Base-by-base conservation (phyloP, 1,140 invertebrate species). In the Zaprionus ghesquierei region DNA sequence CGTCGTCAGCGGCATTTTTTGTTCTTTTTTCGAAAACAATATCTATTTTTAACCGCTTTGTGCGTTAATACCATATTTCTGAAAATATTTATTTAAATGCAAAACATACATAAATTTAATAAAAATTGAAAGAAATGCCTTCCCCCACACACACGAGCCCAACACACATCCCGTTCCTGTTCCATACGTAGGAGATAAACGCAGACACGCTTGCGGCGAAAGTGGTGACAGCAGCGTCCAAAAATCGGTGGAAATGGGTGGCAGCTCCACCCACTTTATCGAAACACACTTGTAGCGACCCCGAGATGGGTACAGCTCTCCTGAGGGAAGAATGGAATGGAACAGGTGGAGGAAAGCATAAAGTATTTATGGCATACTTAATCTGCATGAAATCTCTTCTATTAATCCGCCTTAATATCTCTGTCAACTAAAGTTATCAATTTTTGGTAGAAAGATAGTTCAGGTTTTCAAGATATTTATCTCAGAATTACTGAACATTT, bases 41-140 rank as follows among this genome's bases (percentile, higher is more conserved):
- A 63, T 87, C 76, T 87, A 87, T 87, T 87, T 72, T 66, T 87
- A 89, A 74, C 29, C 44, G 49, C 23, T 82, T 86, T 89, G 84
- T 89, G 84, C 79, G 84, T 89, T 79, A 89, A 89, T 89, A 87
- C 84, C 79, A 89, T 89, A 84, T 87, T 84, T 87, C 75, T 84
- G 76, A 69, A 84, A 87, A 84, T 89, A 87, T 75, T 64, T 72
- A 80, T 71, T 75, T 72, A 41, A 59, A 72, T 62, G 59, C 60
- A 70, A 71, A 85, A 79, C 81, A 84, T 69, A 85, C 81, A 84
- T 86, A 79, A 87, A 87, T 87, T 86, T 68, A 81, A 78, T 81
- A 86, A 81, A 86, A 86, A 86, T 86, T 86, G 60, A 81, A 79
- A 56, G 70, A 69, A 71, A 46, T 55, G 55, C 49, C 50, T 29